Evolutionary conservation across 2,888 invertebrate genomes (phyloP).

Genomic region (Rhyacophila evoluta): DNA sequence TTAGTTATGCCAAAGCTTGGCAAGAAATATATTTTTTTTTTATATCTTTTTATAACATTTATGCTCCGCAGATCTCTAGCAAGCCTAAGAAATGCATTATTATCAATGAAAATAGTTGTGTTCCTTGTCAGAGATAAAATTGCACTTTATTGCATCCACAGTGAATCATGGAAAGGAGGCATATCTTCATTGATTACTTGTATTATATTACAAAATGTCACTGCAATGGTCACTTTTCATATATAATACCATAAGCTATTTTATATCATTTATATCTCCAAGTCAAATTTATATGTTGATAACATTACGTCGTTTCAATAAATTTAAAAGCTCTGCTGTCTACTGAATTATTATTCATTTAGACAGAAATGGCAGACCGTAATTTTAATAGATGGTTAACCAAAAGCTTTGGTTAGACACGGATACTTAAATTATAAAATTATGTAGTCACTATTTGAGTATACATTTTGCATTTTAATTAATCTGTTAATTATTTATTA

Average conservation of each 20-base stretch:
- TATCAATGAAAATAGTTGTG: slow-evolving; percentile 25
- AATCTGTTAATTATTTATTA: no score
- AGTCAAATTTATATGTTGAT: background rate
- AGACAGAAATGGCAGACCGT: no score
- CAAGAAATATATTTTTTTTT: no score
- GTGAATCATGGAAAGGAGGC: slow-evolving; percentile 1
- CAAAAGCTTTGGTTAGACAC: no score
- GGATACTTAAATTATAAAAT: no score
- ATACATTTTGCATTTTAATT: no score
- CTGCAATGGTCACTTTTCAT: background rate
- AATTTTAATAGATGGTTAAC: no score
- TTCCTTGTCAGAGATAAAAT: slow-evolving; percentile 31
- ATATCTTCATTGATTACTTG: slow-evolving; percentile 32
- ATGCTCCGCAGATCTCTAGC: background rate
- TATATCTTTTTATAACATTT: background rate
- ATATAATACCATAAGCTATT: background rate
- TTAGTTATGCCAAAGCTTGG: background rate
- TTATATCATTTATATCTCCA: background rate
- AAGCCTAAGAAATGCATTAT: background rate
- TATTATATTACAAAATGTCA: background rate
- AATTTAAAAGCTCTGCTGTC: no score
- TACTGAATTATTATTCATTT: no score
- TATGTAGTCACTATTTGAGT: no score
- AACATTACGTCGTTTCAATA: no score
- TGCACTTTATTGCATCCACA: slow-evolving; percentile 33